Percentiles rank a stretch among this genome's conserved stretches.
Conservation (phyloP, 2,113 vertebrate species). For the Silurus glanis region DNA sequence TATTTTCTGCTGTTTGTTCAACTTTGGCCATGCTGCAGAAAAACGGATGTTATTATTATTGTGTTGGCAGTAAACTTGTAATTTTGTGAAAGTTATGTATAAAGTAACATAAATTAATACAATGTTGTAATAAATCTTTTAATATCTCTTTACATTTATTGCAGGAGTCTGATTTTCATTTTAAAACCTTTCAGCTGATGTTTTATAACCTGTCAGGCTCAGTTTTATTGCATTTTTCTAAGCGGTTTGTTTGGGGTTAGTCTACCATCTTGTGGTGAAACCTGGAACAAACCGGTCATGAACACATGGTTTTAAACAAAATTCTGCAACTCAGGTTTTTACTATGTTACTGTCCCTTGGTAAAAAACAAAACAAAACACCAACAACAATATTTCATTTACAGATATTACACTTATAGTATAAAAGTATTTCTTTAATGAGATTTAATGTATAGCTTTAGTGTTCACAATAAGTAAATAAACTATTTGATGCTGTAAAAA, state of each 20-base stretch:
- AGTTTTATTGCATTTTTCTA: background rate
- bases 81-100: conserved; percentile 74
- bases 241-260: conserved; percentile 51
- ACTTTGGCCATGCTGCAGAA: conserved; percentile 56
- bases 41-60: conserved; percentile 64
- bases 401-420: background rate
- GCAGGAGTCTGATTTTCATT: background rate
- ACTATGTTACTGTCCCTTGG: background rate
- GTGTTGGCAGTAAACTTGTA: conserved; percentile 75
- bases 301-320: too few relatives aligned
- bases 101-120: conserved; percentile 69
- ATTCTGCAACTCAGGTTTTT: background rate
- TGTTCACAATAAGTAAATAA: background rate
- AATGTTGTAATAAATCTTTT: conserved; percentile 81
- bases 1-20: conserved; percentile 61
- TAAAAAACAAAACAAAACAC: background rate
- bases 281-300: background rate
- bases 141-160: conserved; percentile 70
- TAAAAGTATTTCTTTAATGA: background rate
- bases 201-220: background rate
- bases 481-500: too few relatives aligned
- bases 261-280: conserved; percentile 72
- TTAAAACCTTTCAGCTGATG: background rate
- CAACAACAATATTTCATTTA: background rate
- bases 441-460: background rate